A percentile compares a stretch with the other conserved stretches of the same genome.
These are phyloP conservation scores for Mya arenaria DNA, from an alignment of 1,140 invertebrate species.

Conservation along the genomic window DNA sequence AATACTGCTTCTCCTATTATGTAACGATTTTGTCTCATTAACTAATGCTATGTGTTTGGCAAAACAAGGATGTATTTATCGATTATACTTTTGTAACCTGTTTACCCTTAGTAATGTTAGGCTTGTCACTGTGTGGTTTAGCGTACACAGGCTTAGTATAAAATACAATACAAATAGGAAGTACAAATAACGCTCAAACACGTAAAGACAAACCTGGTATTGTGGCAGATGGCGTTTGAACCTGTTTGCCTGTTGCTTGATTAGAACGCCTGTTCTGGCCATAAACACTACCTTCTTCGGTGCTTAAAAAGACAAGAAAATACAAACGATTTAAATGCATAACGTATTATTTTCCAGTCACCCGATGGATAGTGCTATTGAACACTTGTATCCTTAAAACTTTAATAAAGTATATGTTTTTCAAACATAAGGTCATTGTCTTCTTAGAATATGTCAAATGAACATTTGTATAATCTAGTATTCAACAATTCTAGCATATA, in stretches of 20 bases:
- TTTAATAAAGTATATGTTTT: background rate
- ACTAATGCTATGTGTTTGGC: background rate
- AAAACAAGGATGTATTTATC: too few species aligned
- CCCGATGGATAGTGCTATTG: background rate
- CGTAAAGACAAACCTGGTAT: conserved; percentile 35
- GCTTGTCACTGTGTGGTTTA: too few species aligned
- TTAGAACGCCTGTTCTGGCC: conserved; percentile 73
- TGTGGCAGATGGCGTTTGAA: conserved; percentile 68
- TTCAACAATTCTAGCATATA: too few species aligned
- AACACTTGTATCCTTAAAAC: background rate
- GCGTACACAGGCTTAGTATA: too few species aligned
- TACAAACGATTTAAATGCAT: too few species aligned
- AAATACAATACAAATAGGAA: too few species aligned
- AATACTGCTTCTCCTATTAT: background rate
- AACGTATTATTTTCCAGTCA: too few species aligned
- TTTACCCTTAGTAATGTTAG: too few species aligned
- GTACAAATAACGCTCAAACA: too few species aligned
- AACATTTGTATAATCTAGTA: background rate
- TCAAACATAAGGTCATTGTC: background rate
- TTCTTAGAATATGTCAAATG: background rate
- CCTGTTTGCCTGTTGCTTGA: conserved; percentile 74
- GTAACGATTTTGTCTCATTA: background rate
- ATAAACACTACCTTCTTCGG: conserved; percentile 70
- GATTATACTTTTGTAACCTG: too few species aligned
- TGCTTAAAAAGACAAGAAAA: background rate